Evolutionary conservation across 2,113 vertebrate genomes (phyloP).

Genomic region (Parus major): DNA sequence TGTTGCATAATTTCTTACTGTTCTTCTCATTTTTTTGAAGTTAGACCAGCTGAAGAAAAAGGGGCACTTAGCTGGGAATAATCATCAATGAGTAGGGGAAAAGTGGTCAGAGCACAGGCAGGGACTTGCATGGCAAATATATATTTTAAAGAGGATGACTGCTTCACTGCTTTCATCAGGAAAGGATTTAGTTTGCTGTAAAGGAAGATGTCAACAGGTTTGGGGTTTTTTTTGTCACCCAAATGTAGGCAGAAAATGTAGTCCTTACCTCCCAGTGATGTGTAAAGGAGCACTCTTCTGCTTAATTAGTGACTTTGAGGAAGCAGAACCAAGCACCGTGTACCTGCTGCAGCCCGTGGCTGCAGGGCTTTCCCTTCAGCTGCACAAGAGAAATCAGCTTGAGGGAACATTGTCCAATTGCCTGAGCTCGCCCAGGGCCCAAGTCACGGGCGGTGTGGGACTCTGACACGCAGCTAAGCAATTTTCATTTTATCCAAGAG

Average conservation of each 20-base stretch:
- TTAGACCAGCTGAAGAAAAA: background rate
- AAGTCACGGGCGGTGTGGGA: fast-evolving
- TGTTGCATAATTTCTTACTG: background rate
- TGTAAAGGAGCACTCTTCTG: background rate
- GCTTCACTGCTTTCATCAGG: background rate
- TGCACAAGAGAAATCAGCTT: background rate
- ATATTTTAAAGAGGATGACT: background rate
- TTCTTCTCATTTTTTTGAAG: background rate
- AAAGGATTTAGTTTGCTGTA: background rate
- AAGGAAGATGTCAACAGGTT: background rate
- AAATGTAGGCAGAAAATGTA: background rate
- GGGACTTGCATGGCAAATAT: background rate
- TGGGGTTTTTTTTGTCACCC: fast-evolving
- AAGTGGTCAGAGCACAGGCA: fast-evolving
- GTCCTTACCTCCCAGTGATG: background rate
- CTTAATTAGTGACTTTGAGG: background rate
- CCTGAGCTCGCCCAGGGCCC: background rate
- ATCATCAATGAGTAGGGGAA: background rate
- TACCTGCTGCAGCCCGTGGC: background rate
- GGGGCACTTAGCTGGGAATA: background rate
- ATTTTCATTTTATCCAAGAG: slow-evolving; percentile 33
- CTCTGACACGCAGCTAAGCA: background rate
- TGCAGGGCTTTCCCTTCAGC: background rate
- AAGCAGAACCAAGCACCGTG: background rate
- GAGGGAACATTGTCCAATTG: background rate